A percentile compares a stretch with the other conserved stretches of the same genome.
phyloP scores from a whole-genome alignment of 37 sponge, comb jelly and placozoan genomes.

The Halichondria panicea region DNA sequence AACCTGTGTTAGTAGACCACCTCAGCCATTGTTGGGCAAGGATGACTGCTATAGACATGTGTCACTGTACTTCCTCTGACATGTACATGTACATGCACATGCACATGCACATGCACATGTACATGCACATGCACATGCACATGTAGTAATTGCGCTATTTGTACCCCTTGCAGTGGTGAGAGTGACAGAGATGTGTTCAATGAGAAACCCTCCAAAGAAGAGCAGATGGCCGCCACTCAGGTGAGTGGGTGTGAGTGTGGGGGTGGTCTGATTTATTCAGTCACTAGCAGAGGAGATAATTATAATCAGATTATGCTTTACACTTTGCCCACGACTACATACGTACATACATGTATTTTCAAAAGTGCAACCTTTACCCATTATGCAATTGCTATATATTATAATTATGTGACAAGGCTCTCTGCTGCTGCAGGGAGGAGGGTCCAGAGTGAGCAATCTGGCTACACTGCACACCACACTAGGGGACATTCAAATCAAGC shows the following conservation, averaged over 20 bases:
- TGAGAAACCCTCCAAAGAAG: constrained; percentile 96
- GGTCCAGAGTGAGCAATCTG: constrained; percentile 36
- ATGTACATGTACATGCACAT: no score
- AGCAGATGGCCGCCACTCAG: constrained; percentile 84
- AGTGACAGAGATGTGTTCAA: constrained; percentile 95
- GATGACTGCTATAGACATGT: no score
- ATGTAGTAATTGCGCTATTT: no score
- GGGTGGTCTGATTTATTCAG: neutral
- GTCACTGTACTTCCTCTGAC: no score
- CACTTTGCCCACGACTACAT: neutral
- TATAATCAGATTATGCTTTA: neutral
- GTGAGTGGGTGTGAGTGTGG: no score
- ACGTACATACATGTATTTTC: no score
- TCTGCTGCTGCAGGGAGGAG: neutral
- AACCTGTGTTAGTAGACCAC: no score
- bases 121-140: no score
- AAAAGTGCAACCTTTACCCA: no score
- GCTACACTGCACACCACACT: constrained; percentile 68
- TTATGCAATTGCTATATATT: neutral
- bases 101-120: no score
- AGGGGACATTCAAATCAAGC: constrained; percentile 92
- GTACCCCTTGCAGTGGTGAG: constrained; percentile 34
- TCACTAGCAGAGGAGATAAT: no score
- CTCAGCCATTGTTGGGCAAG: no score
- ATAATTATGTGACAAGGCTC: neutral